Conservation (phyloP, 2,797 vertebrate species). For the Xiphorhynchus erythropygius region DNA sequence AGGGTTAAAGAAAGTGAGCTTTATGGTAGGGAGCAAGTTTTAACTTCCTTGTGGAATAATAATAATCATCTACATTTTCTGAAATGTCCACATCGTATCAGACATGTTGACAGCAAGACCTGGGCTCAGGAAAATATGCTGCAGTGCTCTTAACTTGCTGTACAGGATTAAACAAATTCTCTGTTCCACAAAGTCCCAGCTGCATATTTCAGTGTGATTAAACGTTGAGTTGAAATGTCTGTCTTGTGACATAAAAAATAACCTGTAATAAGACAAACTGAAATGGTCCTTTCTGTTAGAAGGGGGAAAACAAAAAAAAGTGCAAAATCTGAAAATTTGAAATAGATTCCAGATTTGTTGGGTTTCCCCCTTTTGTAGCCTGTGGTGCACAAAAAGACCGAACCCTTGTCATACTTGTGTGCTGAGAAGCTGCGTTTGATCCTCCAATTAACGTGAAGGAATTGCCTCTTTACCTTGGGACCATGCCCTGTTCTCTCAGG, state of each 20-base stretch:
- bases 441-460: neutral
- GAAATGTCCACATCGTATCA: fast-evolving
- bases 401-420: neutral
- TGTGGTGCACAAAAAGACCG: neutral
- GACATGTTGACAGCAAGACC: neutral
- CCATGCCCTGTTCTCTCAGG: neutral
- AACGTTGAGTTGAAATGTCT: neutral
- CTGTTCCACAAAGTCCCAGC: neutral
- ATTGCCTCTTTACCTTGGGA: neutral
- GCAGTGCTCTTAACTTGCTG: neutral
- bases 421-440: neutral
- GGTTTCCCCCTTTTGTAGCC: neutral
- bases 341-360: neutral
- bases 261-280: neutral
- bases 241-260: neutral
- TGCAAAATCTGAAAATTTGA: neutral
- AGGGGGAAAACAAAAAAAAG: neutral
- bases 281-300: neutral
- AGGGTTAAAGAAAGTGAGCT: neutral
- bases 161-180: neutral
- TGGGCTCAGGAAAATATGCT: neutral
- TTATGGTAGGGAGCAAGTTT: neutral
- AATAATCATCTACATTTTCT: neutral
- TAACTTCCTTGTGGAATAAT: neutral
- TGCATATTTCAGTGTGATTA: neutral